A percentile compares a stretch with the other conserved stretches of the same genome.
Conservation (phyloP, 2,113 vertebrate species). For the Megaceryle maxima region DNA sequence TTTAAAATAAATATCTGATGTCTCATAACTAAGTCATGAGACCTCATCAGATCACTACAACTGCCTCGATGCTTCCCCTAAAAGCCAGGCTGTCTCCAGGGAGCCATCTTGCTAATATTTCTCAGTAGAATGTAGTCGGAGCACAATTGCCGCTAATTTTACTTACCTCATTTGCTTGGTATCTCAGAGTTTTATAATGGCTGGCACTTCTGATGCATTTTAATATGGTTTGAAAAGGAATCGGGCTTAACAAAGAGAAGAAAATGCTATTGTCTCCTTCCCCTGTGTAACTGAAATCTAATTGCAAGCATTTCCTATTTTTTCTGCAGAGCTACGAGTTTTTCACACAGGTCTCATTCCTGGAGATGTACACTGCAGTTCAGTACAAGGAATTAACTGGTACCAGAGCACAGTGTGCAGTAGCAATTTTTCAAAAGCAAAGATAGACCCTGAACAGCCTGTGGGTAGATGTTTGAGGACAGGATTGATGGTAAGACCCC, state of each 20-base stretch:
- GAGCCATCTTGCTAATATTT: constrained; percentile 38
- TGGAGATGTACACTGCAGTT: neutral
- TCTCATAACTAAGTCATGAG: constrained; percentile 48
- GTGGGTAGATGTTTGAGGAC: neutral
- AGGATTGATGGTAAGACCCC: neutral
- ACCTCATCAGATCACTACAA: constrained; percentile 5
- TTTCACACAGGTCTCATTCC: neutral
- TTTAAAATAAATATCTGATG: constrained; percentile 37
- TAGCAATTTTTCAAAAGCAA: neutral
- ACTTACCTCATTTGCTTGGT: constrained; percentile 52
- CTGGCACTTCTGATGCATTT: constrained; percentile 43
- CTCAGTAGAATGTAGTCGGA: constrained; percentile 18
- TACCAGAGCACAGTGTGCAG: neutral
- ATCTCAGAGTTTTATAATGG: constrained; percentile 40
- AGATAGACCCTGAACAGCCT: neutral
- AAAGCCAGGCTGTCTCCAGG: constrained; percentile 14
- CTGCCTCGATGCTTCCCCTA: neutral
- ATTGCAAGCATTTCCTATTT: neutral
- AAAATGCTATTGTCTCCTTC: neutral
- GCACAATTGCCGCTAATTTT: constrained; percentile 49
- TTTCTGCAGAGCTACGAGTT: neutral
- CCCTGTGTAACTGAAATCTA: neutral
- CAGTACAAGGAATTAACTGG: neutral
- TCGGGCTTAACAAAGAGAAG: constrained; percentile 28
- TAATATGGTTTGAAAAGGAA: constrained; percentile 41